phyloP scores from a whole-genome alignment of 2,888 invertebrate genomes.

The Drosophila macrospina region DNA sequence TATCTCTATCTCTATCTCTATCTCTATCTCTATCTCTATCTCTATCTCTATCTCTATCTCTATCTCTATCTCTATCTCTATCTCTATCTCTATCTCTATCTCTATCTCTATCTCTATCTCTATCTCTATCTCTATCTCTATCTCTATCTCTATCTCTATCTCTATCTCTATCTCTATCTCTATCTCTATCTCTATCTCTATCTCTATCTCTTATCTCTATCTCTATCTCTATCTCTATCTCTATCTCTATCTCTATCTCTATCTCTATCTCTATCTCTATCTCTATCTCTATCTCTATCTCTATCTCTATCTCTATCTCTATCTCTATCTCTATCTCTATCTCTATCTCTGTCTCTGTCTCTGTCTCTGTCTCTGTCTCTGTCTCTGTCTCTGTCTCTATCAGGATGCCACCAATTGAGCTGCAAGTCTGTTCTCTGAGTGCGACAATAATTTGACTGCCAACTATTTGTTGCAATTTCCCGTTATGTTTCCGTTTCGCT shows the following conservation, averaged over 20 bases:
- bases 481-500: slow-evolving; percentile 7
- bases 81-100: too few species aligned
- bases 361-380: too few species aligned
- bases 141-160: too few species aligned
- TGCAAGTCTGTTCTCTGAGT: slow-evolving; percentile 8
- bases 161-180: background rate
- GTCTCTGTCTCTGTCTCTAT: background rate
- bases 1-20: background rate
- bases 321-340: too few species aligned
- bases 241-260: too few species aligned
- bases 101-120: background rate
- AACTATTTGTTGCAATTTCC: slow-evolving; percentile 37
- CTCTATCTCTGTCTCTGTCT: background rate
- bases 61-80: background rate
- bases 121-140: background rate
- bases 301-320: too few species aligned
- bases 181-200: too few species aligned
- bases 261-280: too few species aligned
- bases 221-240: background rate
- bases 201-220: too few species aligned
- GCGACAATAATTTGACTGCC: slow-evolving; percentile 25
- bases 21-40: too few species aligned
- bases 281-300: background rate
- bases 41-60: too few species aligned
- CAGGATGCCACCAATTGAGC: background rate